phyloP scores from a whole-genome alignment of 1,140 invertebrate genomes.

The Drepana arcuata region DNA sequence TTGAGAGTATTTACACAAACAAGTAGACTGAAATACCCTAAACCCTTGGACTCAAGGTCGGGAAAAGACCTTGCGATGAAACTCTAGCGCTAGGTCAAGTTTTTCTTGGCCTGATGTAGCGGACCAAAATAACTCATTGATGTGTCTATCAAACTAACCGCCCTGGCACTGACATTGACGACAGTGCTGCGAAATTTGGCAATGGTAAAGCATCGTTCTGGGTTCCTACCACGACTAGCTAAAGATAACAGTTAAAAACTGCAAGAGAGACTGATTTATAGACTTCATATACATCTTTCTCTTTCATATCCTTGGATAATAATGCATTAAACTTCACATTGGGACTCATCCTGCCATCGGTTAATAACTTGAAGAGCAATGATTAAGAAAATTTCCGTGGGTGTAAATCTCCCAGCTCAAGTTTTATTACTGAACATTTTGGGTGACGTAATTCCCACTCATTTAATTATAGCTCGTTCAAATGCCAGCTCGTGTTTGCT shows the following conservation, averaged over 20 bases:
- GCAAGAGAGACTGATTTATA: too few relatives aligned
- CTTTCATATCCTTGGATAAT: too few relatives aligned
- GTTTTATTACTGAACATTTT: constrained; percentile 8
- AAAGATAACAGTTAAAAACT: too few relatives aligned
- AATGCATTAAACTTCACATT: too few relatives aligned
- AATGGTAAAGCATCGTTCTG: constrained; percentile 25
- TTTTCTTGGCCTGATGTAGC: constrained; percentile 51
- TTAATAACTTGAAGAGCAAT: too few relatives aligned
- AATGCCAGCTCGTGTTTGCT: constrained; percentile 56
- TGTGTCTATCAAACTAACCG: constrained; percentile 39
- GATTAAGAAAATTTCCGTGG: too few relatives aligned
- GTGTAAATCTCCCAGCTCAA: constrained; percentile 49
- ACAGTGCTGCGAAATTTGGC: constrained; percentile 34
- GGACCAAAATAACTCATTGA: constrained; percentile 55
- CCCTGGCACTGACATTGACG: constrained; percentile 59
- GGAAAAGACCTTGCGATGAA: constrained; percentile 14
- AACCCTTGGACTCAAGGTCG: constrained; percentile 7
- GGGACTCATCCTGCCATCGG: too few relatives aligned
- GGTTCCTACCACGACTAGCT: too few relatives aligned
- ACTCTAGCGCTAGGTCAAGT: constrained; percentile 34
- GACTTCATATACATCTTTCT: too few relatives aligned
- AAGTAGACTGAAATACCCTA: too few relatives aligned
- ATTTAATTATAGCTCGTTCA: constrained; percentile 57
- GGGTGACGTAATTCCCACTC: constrained; percentile 10
- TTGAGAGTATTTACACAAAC: too few relatives aligned